phyloP scores from a whole-genome alignment of 2,888 invertebrate species.

The Caenorhabditis imperialis region DNA sequence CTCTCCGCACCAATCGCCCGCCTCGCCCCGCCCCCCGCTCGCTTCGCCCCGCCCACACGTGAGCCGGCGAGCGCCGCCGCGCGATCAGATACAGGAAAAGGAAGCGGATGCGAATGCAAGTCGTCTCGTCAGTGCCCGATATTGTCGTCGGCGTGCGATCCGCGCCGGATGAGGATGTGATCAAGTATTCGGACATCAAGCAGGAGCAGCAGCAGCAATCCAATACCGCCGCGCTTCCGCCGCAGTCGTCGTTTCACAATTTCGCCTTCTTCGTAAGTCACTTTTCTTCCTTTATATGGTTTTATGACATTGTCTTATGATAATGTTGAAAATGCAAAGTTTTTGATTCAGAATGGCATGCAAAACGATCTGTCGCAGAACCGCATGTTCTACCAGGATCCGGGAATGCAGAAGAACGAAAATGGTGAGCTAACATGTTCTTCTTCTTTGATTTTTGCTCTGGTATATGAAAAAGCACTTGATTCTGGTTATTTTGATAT shows the following conservation, averaged over 20 bases:
- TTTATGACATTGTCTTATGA: neutral
- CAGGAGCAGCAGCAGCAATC: slow-evolving; percentile 39
- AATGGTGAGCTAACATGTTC: slow-evolving; percentile 24
- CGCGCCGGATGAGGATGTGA: slow-evolving; percentile 39
- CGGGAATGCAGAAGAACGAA: slow-evolving; percentile 38
- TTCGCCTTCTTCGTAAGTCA: slow-evolving; percentile 51
- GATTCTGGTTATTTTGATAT: no score
- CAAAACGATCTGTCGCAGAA: slow-evolving; percentile 51
- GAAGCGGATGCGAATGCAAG: slow-evolving; percentile 61
- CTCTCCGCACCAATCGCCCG: slow-evolving; percentile 24
- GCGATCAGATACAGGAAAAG: slow-evolving; percentile 60
- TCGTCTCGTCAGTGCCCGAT: slow-evolving; percentile 52
- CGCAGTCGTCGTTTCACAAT: slow-evolving; percentile 35
- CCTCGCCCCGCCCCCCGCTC: neutral
- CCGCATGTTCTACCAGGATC: slow-evolving; percentile 60
- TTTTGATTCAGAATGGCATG: slow-evolving; percentile 59
- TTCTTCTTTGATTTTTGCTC: neutral
- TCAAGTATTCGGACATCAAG: slow-evolving; percentile 49
- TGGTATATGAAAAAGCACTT: no score
- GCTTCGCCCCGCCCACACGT: slow-evolving; percentile 36
- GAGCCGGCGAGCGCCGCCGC: slow-evolving; percentile 33
- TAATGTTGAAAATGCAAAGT: neutral
- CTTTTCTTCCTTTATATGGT: neutral
- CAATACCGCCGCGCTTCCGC: slow-evolving; percentile 39
- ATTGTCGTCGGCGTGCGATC: slow-evolving; percentile 35